Evolutionary conservation across 1,140 invertebrate species (phyloP), one percentile per base, ranked within the genome.

Genomic region (Tachypleus tridentatus): DNA sequence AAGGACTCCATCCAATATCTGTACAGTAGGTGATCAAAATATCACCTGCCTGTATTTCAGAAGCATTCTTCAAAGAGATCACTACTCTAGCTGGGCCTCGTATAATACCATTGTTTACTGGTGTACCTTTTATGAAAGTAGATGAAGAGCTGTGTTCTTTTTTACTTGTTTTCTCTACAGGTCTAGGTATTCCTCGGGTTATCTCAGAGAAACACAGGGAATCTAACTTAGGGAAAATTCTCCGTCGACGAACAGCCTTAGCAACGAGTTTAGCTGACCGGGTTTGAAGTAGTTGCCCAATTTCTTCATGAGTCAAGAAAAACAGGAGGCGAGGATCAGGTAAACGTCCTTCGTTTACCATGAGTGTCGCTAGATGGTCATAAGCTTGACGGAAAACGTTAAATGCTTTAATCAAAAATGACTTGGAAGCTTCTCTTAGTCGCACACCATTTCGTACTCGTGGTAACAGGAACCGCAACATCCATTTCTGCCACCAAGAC

Each of bases 21-120:
- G 29, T 29, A 29, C 29, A 29, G 29, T 29, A 29, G 29, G 29
- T 29, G 29, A 29, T 29, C 29, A 29, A 29, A 29, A 29, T 29
- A 29, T 29, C 29, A 29, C 64, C 53, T 65, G 78, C 77, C 73
- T 79, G 70, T 61, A 79, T 79, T 49, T 66, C 57, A 11, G 67
- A 67, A 11, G 77, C 77, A 51, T 79, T 76, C 57, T 74, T 69
- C 29, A 80, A 64, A 51, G 58, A 73, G 11, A 60, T 71, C 1
- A 88, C 83, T 47, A 91, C 87, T 72, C 86, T 85, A 3, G 85
- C 88, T 66, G 82, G 79, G 3, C 82, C 86, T 51, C 81, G 77
- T 0, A 86, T 81, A 49, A 78, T 77, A 49, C 88, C 88, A 8
- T 80, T 76, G 71, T 81, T 87, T 0, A 89, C 87, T 3, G 88